Evolutionary conservation across 1,140 invertebrate genomes (phyloP), one percentile per base, ranked within the genome.

Genomic region (Rhagoletis pomonella): DNA sequence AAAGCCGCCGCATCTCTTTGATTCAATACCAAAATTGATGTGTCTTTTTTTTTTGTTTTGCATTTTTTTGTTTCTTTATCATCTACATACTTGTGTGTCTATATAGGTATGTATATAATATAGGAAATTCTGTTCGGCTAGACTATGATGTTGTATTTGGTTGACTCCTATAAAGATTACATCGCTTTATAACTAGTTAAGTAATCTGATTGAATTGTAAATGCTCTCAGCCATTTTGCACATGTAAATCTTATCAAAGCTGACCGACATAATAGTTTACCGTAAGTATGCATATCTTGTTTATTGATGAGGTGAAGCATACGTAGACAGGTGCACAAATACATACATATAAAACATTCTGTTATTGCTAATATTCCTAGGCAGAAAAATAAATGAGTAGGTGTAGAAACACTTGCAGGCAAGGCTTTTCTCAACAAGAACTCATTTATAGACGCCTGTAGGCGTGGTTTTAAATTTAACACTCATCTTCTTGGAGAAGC

Each of bases 161-260:
- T 73, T 47, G 67, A 73, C 67, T 73, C 44, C 42, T 44, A 73
- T 73, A 73, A 47, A 73, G 67, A 73, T 73, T 73, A 73, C 67
- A 73, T 44, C 39, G 67, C 42, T 44, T 73, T 44, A 73, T 73
- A 73, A 73, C 67, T 73, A 44, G 67, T 73, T 73, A 73, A 73
- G 29, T 29, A 29, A 29, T 44, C 67, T 73, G 67, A 73, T 73
- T 73, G 42, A 47, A 73, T 73, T 73, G 67, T 44, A 73, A 73
- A 73, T 73, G 42, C 14, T 47, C 5, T 42, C 6, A 47, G 67
- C 42, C 39, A 12, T 29, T 73, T 73, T 44, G 67, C 67, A 73
- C 42, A 73, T 73, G 44, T 73, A 17, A 47, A 73, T 42, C 12
- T 5, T 44, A 73, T 47, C 67, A 73, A 73, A 73, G 67, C 39